Evolutionary conservation across 1,140 invertebrate genomes (phyloP).

Genomic region (Nixonia krombeini): DNA sequence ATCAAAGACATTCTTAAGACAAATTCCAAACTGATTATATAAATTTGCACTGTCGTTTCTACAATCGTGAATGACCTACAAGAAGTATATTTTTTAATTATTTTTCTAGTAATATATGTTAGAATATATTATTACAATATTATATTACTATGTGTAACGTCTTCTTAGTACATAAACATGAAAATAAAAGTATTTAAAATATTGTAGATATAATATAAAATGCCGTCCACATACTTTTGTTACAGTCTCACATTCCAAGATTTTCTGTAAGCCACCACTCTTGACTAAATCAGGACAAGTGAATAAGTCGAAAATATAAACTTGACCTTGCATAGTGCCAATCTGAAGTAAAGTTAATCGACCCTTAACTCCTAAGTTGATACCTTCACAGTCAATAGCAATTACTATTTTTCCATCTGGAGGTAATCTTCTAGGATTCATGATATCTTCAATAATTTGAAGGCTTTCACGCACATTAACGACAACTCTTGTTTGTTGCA

Average conservation of each 20-base stretch:
- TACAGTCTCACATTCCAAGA: slow-evolving; percentile 86
- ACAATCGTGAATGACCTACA: slow-evolving; percentile 93
- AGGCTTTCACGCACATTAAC: slow-evolving; percentile 83
- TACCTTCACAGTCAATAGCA: slow-evolving; percentile 91
- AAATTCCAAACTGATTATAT: slow-evolving; percentile 89
- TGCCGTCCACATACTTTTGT: slow-evolving; percentile 81
- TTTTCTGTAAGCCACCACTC: slow-evolving; percentile 82
- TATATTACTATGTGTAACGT: no score
- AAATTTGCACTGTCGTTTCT: slow-evolving; percentile 92
- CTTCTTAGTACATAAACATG: slow-evolving; percentile 26
- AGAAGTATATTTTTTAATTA: slow-evolving; percentile 30
- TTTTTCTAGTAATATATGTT: no score
- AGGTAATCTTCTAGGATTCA: slow-evolving; percentile 75
- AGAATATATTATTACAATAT: no score
- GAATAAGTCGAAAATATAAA: slow-evolving; percentile 92
- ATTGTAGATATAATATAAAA: no score
- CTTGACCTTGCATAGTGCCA: slow-evolving; percentile 82
- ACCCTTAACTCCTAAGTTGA: slow-evolving; percentile 89
- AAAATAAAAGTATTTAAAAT: no score
- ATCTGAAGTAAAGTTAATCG: slow-evolving; percentile 90
- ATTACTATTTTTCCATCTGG: slow-evolving; percentile 75
- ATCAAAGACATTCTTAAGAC: slow-evolving; percentile 92
- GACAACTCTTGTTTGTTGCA: slow-evolving; percentile 85
- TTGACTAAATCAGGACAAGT: slow-evolving; percentile 85
- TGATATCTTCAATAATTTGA: slow-evolving; percentile 83